phyloP scores from a whole-genome alignment of 2,113 vertebrate genomes.

The Hydrochoerus hydrochaeris region DNA sequence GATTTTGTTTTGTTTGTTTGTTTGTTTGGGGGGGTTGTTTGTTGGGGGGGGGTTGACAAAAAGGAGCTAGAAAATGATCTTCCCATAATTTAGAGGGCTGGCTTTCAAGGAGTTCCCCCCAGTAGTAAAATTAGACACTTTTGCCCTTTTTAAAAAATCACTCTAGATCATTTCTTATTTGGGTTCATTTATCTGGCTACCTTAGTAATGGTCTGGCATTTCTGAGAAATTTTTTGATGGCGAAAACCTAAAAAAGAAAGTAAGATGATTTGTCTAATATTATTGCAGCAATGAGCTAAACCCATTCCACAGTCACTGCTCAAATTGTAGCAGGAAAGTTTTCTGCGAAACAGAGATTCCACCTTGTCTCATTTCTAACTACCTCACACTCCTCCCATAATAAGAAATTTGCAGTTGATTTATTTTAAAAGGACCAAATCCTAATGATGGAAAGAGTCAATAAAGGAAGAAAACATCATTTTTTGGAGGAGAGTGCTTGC shows the following conservation, averaged over 20 bases:
- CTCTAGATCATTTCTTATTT: not conserved
- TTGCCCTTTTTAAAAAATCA: not conserved
- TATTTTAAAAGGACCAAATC: conserved; percentile 46
- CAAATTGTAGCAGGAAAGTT: not conserved
- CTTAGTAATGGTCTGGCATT: not conserved
- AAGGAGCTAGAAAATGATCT: conserved; percentile 58
- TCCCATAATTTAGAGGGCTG: conserved; percentile 33
- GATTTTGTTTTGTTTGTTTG: conserved; percentile 62
- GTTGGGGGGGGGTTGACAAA: too few relatives aligned
- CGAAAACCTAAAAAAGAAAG: not conserved
- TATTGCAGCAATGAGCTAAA: not conserved
- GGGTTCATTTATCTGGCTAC: not conserved
- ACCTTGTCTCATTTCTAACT: conserved; percentile 32
- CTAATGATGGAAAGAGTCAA: conserved; percentile 3
- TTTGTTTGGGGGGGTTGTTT: too few relatives aligned
- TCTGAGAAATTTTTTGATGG: not conserved
- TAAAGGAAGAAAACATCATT: not conserved
- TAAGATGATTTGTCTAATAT: not conserved
- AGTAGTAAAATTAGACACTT: not conserved
- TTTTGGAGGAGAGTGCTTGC: not conserved
- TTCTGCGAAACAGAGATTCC: not conserved
- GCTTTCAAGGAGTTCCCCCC: not conserved
- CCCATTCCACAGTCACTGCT: not conserved
- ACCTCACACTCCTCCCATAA: not conserved
- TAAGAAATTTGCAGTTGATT: not conserved